Evolutionary conservation across 53 echinoderm and acorn worm genomes (phyloP), one percentile per base, ranked within the genome.

Genomic region (Antedon mediterranea): DNA sequence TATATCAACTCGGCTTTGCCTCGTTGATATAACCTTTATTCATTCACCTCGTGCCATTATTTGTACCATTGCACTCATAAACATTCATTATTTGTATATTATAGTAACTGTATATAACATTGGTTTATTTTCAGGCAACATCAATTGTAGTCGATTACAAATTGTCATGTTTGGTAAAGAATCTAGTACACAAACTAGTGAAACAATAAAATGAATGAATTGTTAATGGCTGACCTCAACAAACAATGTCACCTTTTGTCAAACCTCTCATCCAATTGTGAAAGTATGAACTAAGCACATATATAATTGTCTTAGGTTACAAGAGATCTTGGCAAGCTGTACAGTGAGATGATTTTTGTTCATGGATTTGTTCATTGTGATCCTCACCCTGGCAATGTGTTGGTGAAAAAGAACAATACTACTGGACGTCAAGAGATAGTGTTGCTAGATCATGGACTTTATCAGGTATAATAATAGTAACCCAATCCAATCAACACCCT

Each of bases 281-380:
- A n/a, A n/a, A n/a, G n/a, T n/a, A n/a, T n/a, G n/a, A n/a, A n/a
- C n/a, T n/a, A n/a, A 28, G 79, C 0, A 3, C 6, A 0, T n/a
- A n/a, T n/a, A n/a, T 87, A 73, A 30, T 44, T 73, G 28, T 44
- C 78, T 32, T 33, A 98, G 98, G 86, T 98, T 30, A 89, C 92
- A n/a, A 82, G 89, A 75, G 87, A 84, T 76, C 74, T 93, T 31
- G 98, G 98, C 18, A 85, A 86, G 75, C 74, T 98, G 83, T 98
- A 98, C 85, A 98, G 98, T 82, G 98, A 98, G 86, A 97, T 98
- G 98, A 98, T 98, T 72, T 98, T 98, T 83, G 98, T 98, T 8
- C 90, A 98, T 78, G 98, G 92, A 0, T 98, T 87, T 81, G 98
- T 98, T 29, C 92, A 92, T 71, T 98, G 98, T 80, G 97, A 98